Evolutionary conservation across 2,888 invertebrate species (phyloP).

Genomic region (Phania funesta): DNA sequence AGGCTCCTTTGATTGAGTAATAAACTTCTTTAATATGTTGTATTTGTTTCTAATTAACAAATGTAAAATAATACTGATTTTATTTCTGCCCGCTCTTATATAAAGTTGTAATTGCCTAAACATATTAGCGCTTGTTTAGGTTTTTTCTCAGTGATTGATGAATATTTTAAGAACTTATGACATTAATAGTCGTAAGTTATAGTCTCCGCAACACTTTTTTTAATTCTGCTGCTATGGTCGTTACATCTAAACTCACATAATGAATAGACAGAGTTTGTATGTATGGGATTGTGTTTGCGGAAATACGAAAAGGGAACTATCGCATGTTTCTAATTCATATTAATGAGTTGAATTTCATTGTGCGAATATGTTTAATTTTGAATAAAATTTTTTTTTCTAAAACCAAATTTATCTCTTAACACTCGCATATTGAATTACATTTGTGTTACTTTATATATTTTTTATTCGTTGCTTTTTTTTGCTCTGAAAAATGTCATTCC

Average conservation of each 20-base stretch:
- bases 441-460: background rate
- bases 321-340: background rate
- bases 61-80: background rate
- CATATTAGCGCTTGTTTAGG: conserved; percentile 12
- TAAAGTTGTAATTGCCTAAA: background rate
- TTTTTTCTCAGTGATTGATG: conserved; percentile 77
- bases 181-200: conserved; percentile 80
- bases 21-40: background rate
- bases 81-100: background rate
- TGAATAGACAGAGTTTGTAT: background rate
- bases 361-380: too few relatives aligned
- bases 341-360: background rate
- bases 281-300: background rate
- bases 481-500: background rate
- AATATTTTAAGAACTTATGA: conserved; percentile 79
- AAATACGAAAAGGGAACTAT: background rate
- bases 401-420: too few relatives aligned
- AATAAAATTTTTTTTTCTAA: too few relatives aligned
- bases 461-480: too few relatives aligned
- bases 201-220: conserved; percentile 50
- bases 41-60: background rate
- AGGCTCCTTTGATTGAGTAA: too few relatives aligned
- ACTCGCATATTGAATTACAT: too few relatives aligned
- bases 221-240: background rate
- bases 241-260: conserved; percentile 9